Evolutionary conservation across 2,797 vertebrate genomes (phyloP), one percentile per base, ranked within the genome.

Genomic region (Loriculus beryllinus): DNA sequence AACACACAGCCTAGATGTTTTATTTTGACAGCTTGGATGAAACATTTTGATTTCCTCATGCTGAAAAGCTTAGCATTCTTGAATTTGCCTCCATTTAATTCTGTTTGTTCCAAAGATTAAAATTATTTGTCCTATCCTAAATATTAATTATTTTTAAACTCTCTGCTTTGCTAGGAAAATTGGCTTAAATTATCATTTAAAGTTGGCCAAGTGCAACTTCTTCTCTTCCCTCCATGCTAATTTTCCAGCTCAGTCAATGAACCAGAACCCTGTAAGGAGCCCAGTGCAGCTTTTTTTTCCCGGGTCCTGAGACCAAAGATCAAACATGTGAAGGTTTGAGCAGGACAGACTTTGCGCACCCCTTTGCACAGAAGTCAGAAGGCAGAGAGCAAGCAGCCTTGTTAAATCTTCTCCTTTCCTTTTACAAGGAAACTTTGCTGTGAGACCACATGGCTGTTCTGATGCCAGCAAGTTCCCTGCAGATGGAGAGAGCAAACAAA

Each of bases 381-480:
- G 54, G 47, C 51, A 62, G 59, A 78, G 57, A 51, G 28, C 65
- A 90, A 81, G 67, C 67, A 86, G 92, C 68, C 54, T 60, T 51
- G 14, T 52, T 67, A 28, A 48, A 39, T 63, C 51, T 89, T 52
- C 74, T 56, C 64, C 83, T 74, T 85, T 70, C 48, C 62, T 82
- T 79, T 93, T 14, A 19, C 54, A 56, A 59, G 77, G 47, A 83
- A 95, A 90, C 43, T 96, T 93, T 60, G 25, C 89, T 92, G 65
- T 35, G 33, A 94, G 92, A 92, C 95, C 10, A 33, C 94, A 87
- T 95, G 96, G 92, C 93, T 94, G 84, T 94, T 95, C 94, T 96
- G 96, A 40, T 92, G 95, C 95, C 95, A 96, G 89, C 78, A 87
- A 96, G 95, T 92, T 80, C 40, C 91, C 92, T 95, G 95, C 95